Evolutionary conservation across 2,888 invertebrate genomes (phyloP).

Genomic region (Actias luna): DNA sequence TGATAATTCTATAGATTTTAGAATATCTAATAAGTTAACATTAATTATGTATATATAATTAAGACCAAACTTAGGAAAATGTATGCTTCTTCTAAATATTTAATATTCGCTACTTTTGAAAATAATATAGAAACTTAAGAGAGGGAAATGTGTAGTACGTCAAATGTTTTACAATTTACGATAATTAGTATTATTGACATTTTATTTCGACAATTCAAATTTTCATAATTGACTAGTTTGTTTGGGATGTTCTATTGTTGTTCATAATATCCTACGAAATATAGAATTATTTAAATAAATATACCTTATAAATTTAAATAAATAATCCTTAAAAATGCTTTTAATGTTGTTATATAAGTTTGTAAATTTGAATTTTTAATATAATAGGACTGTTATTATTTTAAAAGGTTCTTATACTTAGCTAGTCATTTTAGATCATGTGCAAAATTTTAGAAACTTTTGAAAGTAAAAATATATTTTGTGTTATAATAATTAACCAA

Average conservation of each 20-base stretch:
- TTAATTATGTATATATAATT: neutral
- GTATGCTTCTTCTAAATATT: neutral
- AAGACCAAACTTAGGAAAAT: neutral
- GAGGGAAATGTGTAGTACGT: neutral
- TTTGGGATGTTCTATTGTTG: neutral
- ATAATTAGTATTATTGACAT: neutral
- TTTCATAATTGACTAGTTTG: neutral
- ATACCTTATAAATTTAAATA: too few species aligned
- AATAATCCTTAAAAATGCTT: too few species aligned
- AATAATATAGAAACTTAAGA: neutral
- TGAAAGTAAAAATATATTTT: too few species aligned
- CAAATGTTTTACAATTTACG: neutral
- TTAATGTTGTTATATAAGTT: neutral
- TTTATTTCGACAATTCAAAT: neutral
- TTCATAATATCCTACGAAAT: neutral
- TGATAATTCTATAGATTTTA: neutral
- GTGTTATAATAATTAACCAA: neutral
- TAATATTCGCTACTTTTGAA: neutral
- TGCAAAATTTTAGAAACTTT: too few species aligned
- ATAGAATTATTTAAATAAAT: too few species aligned
- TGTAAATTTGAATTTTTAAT: neutral
- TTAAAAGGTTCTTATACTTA: neutral
- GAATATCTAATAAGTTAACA: neutral
- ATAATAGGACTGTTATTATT: neutral
- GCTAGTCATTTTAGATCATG: neutral